These are phyloP conservation scores for Saturnia japonica DNA, from an alignment of 2,888 invertebrate species.

Conservation along the genomic window DNA sequence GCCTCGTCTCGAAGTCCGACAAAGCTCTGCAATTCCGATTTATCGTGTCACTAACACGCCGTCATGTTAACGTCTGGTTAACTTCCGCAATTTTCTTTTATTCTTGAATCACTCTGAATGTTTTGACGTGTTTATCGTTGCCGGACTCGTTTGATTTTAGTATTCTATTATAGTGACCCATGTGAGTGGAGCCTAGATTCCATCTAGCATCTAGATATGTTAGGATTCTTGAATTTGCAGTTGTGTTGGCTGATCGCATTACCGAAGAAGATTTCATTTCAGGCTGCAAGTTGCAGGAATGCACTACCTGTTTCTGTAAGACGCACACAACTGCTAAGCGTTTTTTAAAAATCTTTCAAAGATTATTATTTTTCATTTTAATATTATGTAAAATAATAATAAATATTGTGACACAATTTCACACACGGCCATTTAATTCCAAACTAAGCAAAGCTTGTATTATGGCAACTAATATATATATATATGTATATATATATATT, in stretches of 20 bases:
- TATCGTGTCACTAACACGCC: slow-evolving; percentile 47
- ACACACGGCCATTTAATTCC: too few species aligned
- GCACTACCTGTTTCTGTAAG: too few species aligned
- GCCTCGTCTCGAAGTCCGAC: slow-evolving; percentile 36
- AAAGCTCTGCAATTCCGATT: slow-evolving; percentile 58
- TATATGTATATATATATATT: too few species aligned
- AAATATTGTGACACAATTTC: too few species aligned
- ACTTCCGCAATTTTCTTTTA: slow-evolving; percentile 64
- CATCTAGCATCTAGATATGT: too few species aligned
- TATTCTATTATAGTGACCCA: neutral
- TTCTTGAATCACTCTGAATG: slow-evolving; percentile 27
- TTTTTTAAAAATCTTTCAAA: too few species aligned
- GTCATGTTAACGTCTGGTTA: slow-evolving; percentile 50
- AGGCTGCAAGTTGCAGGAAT: too few species aligned
- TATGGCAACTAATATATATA: too few species aligned
- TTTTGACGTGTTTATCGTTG: neutral
- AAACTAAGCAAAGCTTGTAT: too few species aligned
- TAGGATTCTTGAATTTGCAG: neutral
- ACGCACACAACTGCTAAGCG: too few species aligned
- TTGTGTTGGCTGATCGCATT: neutral
- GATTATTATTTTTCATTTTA: too few species aligned
- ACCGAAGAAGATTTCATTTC: neutral
- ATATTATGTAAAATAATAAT: too few species aligned
- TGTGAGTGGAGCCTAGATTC: neutral
- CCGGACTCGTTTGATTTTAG: neutral